Evolutionary conservation across 92 coral and sea anemone species (phyloP).

Genomic region (Heteractis magnifica): DNA sequence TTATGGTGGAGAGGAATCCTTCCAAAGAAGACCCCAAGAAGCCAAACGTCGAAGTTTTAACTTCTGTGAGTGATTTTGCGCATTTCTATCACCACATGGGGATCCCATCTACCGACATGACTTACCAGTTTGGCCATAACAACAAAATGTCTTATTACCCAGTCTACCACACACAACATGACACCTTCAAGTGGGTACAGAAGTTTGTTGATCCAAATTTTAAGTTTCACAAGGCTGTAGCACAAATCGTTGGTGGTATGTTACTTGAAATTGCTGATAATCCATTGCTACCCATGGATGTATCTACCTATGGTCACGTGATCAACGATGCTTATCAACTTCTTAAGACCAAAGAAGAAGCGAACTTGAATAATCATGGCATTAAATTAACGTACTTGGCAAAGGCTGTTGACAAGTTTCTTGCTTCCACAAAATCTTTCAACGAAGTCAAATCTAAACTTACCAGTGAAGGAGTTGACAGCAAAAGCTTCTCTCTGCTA

Average conservation of each 20-base stretch:
- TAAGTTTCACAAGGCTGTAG: conserved; percentile 58
- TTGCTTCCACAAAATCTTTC: conserved; percentile 51
- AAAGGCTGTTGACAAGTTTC: conserved; percentile 54
- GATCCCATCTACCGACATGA: conserved; percentile 60
- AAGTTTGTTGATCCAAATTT: conserved; percentile 66
- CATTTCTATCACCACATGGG: conserved; percentile 68
- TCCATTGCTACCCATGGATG: conserved; percentile 58
- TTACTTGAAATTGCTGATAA: conserved; percentile 56
- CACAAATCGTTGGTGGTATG: conserved; percentile 57
- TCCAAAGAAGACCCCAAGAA: conserved; percentile 22
- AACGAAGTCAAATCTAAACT: conserved; percentile 25
- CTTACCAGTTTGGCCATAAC: conserved; percentile 52
- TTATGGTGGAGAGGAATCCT: conserved; percentile 60
- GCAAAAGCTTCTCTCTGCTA: conserved; percentile 38
- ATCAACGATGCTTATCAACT: conserved; percentile 27
- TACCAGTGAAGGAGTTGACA: conserved; percentile 11
- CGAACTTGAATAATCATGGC: conserved; percentile 8
- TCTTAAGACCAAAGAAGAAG: conserved; percentile 29
- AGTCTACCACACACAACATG: conserved; percentile 75
- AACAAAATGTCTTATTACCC: conserved; percentile 54
- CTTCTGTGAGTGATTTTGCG: conserved; percentile 70
- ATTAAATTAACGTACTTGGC: conserved; percentile 39
- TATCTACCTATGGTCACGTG: conserved; percentile 42
- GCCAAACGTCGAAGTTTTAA: conserved; percentile 46
- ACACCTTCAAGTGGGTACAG: conserved; percentile 67